Conservation (phyloP, 2,113 vertebrate species). For the Agapornis roseicollis region DNA sequence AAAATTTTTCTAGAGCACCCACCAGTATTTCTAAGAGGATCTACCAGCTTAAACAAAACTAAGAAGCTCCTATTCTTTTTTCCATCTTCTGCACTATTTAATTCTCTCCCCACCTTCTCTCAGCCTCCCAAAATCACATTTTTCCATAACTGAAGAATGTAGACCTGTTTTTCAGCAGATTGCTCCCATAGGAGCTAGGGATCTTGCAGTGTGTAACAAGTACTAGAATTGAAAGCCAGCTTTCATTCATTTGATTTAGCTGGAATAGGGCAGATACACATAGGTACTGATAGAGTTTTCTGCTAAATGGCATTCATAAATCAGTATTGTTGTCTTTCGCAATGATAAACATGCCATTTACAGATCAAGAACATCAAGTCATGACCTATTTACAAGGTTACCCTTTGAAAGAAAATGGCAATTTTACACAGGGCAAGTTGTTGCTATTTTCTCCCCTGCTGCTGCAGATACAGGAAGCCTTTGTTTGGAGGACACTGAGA, state of each 20-base stretch:
- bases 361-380: background rate
- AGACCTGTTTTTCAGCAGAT: background rate
- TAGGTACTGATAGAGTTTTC: background rate
- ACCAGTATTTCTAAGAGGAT: background rate
- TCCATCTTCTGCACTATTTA: background rate
- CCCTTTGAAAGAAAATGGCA: background rate
- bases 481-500: conserved; percentile 26
- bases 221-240: background rate
- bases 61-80: background rate
- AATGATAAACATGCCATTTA: background rate
- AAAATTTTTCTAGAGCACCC: background rate
- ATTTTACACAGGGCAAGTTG: background rate
- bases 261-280: background rate
- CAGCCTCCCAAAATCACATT: background rate
- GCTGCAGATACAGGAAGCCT: conserved; percentile 31
- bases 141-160: background rate
- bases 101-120: background rate
- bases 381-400: background rate
- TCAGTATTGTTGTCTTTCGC: background rate
- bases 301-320: background rate
- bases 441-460: background rate
- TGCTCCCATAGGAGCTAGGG: background rate
- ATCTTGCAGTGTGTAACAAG: background rate
- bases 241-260: background rate
- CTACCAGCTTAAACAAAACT: background rate